Evolutionary conservation across 1,140 invertebrate species (phyloP).

Genomic region (Euschistus heros): DNA sequence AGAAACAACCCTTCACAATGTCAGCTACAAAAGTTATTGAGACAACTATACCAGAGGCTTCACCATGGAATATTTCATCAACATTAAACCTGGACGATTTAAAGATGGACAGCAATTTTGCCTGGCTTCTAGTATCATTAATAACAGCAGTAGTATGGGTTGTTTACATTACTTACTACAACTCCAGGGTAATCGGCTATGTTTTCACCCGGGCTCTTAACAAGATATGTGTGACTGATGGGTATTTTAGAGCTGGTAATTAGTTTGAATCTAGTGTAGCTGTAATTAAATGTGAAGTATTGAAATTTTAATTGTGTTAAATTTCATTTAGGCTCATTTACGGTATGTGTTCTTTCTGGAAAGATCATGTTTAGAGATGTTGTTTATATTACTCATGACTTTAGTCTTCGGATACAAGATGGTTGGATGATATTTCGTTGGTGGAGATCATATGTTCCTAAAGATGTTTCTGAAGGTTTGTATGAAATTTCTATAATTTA

Average conservation of each 20-base stretch:
- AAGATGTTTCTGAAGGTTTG: conserved; percentile 87
- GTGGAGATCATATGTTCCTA: conserved; percentile 91
- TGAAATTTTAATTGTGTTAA: not conserved
- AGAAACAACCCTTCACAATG: not conserved
- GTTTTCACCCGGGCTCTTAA: conserved; percentile 83
- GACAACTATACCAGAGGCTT: conserved; percentile 23
- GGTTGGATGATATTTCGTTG: conserved; percentile 95
- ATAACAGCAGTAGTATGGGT: conserved; percentile 76
- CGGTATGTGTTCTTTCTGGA: conserved; percentile 85
- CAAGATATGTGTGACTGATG: conserved; percentile 70
- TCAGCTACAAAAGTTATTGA: conserved; percentile 15
- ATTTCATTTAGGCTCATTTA: conserved; percentile 69
- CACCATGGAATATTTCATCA: conserved; percentile 25
- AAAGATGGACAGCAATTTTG: conserved; percentile 73
- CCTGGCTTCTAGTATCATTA: conserved; percentile 68
- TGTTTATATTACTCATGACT: conserved; percentile 89
- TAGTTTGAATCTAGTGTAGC: conserved; percentile 22
- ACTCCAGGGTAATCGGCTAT: conserved; percentile 81
- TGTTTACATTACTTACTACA: conserved; percentile 90
- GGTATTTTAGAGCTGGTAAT: conserved; percentile 84
- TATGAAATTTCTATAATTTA: not conserved
- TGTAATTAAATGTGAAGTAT: not conserved
- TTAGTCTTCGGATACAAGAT: conserved; percentile 85
- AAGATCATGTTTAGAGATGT: conserved; percentile 98
- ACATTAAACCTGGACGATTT: conserved; percentile 53